phyloP scores from a whole-genome alignment of 1,140 invertebrate species.

The Heterodera carotae region DNA sequence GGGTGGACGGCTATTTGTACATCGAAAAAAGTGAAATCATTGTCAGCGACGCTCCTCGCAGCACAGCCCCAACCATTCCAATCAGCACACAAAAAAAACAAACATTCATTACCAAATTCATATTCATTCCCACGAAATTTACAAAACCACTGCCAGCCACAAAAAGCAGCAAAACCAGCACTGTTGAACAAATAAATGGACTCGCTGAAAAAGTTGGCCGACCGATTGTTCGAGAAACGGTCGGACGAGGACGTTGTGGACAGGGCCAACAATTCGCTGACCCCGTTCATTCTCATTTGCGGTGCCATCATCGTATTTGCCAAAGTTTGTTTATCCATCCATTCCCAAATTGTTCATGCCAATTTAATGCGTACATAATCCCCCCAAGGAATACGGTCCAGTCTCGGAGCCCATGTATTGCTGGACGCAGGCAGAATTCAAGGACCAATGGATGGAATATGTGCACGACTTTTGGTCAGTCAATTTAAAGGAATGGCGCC shows the following conservation, averaged over 20 bases:
- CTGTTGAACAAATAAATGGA: neutral
- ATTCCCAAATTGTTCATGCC: too few species aligned
- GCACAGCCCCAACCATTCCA: neutral
- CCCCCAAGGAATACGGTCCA: neutral
- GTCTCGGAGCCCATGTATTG: conserved; percentile 11
- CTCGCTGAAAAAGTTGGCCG: neutral
- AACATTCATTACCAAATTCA: neutral
- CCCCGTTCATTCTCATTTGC: neutral
- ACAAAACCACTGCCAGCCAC: too few species aligned
- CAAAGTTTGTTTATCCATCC: neutral
- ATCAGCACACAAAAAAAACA: neutral
- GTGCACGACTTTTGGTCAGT: conserved; percentile 3
- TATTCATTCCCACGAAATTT: too few species aligned
- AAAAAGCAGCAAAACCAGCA: too few species aligned
- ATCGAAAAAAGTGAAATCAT: neutral
- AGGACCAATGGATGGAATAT: conserved; percentile 1
- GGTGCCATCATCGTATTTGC: neutral
- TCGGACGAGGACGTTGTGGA: conserved; percentile 12
- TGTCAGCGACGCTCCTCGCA: too few species aligned
- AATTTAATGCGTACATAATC: neutral
- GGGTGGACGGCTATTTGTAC: neutral
- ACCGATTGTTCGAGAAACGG: conserved; percentile 8
- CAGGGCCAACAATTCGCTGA: neutral
- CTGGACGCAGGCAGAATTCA: conserved; percentile 5
- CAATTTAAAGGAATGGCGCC: too few species aligned